These are phyloP conservation scores for Phaedon cochleariae DNA, from an alignment of 2,888 invertebrate genomes.

Conservation along the genomic window DNA sequence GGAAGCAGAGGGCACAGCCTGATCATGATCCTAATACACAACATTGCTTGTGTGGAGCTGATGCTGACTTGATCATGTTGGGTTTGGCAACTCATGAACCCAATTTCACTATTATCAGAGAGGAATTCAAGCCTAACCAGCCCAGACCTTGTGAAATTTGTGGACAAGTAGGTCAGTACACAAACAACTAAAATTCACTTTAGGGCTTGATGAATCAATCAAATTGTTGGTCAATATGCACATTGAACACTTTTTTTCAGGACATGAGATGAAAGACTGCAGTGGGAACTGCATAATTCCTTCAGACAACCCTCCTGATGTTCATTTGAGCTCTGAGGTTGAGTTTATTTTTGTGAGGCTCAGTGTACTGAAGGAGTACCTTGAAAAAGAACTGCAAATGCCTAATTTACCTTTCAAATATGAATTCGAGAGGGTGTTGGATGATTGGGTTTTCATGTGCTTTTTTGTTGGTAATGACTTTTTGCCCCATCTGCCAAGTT, in stretches of 20 bases:
- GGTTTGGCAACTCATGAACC: constrained; percentile 99
- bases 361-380: constrained; percentile 90
- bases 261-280: constrained; percentile 96
- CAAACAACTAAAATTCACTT: not conserved
- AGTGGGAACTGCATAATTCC: constrained; percentile 68
- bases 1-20: constrained; percentile 93
- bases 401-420: constrained; percentile 92
- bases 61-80: constrained; percentile 98
- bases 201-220: too few relatives aligned
- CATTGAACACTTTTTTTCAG: constrained; percentile 62
- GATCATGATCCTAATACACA: constrained; percentile 98
- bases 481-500: constrained; percentile 94
- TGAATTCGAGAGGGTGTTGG: constrained; percentile 93
- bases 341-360: constrained; percentile 94
- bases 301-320: constrained; percentile 65
- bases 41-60: constrained; percentile 97
- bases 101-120: constrained; percentile 97
- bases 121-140: constrained; percentile 98
- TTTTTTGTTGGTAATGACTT: constrained; percentile 99
- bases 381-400: constrained; percentile 89
- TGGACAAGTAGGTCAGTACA: constrained; percentile 73
- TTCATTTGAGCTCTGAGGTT: constrained; percentile 74
- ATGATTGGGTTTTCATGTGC: constrained; percentile 99
- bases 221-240: too few relatives aligned
- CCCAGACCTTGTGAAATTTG: constrained; percentile 96